These are phyloP conservation scores for Lacanobia oleracea DNA, from an alignment of 2,888 invertebrate genomes.

Conservation along the genomic window DNA sequence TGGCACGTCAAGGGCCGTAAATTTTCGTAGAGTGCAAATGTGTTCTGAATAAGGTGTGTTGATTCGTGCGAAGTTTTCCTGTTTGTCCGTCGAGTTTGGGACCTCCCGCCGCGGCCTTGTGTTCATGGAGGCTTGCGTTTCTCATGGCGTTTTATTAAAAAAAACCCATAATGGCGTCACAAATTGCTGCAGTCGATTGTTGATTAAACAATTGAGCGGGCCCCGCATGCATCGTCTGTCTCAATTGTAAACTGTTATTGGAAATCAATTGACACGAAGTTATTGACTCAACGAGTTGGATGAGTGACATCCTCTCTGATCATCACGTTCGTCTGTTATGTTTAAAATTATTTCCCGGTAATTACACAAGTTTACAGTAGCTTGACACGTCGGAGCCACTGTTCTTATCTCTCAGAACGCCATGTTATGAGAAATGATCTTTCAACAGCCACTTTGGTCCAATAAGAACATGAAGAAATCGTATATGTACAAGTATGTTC, in stretches of 20 bases:
- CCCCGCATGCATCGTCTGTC: slow-evolving; percentile 86
- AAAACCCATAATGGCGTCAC: slow-evolving; percentile 76
- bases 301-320: slow-evolving; percentile 73
- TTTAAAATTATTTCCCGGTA: slow-evolving; percentile 55
- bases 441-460: slow-evolving; percentile 18
- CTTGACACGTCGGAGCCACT: slow-evolving; percentile 36
- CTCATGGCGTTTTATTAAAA: slow-evolving; percentile 78
- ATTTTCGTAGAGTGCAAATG: slow-evolving; percentile 56
- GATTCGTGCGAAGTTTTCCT: slow-evolving; percentile 69
- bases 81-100: slow-evolving; percentile 66
- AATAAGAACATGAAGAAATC: slow-evolving; percentile 3
- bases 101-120: slow-evolving; percentile 71
- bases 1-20: slow-evolving; percentile 60
- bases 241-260: slow-evolving; percentile 89
- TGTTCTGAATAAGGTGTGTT: slow-evolving; percentile 28
- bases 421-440: slow-evolving; percentile 15
- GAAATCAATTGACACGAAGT: slow-evolving; percentile 88
- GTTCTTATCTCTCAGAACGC: slow-evolving; percentile 46
- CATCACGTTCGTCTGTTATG: slow-evolving; percentile 61
- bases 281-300: slow-evolving; percentile 79
- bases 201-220: slow-evolving; percentile 86
- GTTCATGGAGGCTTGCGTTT: slow-evolving; percentile 66
- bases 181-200: slow-evolving; percentile 81
- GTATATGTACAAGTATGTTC: neutral
- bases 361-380: slow-evolving; percentile 48